Percentiles rank a stretch among this genome's conserved stretches.
Evolutionary conservation across 2,888 invertebrate genomes (phyloP).

Genomic region (Meghimatium bilineatum): DNA sequence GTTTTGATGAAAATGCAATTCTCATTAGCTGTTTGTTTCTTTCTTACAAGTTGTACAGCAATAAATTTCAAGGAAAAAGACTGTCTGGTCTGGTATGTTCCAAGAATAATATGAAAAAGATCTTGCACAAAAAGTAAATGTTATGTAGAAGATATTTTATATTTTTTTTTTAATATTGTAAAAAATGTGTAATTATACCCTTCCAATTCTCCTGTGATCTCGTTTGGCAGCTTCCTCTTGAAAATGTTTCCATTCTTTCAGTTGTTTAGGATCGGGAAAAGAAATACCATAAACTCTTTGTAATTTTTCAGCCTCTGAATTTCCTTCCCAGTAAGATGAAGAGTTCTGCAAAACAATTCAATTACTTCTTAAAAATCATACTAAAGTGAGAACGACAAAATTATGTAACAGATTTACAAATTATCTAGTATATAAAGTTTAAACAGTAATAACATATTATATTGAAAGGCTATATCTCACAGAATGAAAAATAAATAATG

Average conservation of each 20-base stretch:
- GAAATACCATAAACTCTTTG: conserved; percentile 97
- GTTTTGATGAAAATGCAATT: too few relatives aligned
- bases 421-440: background rate
- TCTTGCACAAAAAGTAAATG: too few relatives aligned
- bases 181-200: conserved; percentile 77
- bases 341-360: conserved; percentile 77
- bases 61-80: too few relatives aligned
- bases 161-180: too few relatives aligned
- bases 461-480: background rate
- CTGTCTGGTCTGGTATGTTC: too few relatives aligned
- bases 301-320: conserved; percentile 92
- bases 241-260: conserved; percentile 97
- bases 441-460: background rate
- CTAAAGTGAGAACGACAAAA: background rate
- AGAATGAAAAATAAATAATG: background rate
- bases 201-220: conserved; percentile 95
- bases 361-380: background rate
- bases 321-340: conserved; percentile 97
- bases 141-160: too few relatives aligned
- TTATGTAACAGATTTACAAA: background rate
- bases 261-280: conserved; percentile 95
- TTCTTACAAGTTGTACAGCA: too few relatives aligned
- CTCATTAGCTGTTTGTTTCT: too few relatives aligned
- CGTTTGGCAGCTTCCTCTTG: conserved; percentile 98
- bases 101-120: too few relatives aligned